Conservation (phyloP, 1,140 invertebrate species). For the Zelostemma sp. region DNA sequence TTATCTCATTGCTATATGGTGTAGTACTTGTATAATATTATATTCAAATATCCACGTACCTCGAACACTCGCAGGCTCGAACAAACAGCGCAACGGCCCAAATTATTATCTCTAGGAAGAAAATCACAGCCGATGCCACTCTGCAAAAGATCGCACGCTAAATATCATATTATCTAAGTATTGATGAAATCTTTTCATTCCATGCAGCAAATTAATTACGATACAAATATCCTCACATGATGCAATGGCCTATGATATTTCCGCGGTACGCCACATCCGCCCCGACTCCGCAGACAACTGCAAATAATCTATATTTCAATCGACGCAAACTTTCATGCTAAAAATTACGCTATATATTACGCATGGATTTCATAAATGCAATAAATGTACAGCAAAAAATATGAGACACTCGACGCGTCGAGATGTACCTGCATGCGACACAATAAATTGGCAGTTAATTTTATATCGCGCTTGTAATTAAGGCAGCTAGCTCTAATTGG, state of each 20-base stretch:
- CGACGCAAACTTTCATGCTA: no score
- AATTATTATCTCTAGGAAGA: no score
- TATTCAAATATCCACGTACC: no score
- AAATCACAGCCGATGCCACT: no score
- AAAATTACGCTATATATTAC: no score
- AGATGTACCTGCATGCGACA: background rate
- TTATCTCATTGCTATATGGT: no score
- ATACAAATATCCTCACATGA: constrained; percentile 67
- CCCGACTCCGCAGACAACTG: constrained; percentile 69
- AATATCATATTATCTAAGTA: background rate
- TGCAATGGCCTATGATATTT: constrained; percentile 66
- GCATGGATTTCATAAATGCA: no score
- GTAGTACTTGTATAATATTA: no score
- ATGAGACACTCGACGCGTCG: background rate
- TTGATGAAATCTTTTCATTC: constrained; percentile 37
- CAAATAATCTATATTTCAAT: no score
- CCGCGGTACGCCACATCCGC: constrained; percentile 66
- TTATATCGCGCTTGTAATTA: background rate
- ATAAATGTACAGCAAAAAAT: no score
- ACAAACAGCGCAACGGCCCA: no score
- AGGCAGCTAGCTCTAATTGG: background rate
- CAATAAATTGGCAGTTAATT: constrained; percentile 4
- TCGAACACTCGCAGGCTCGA: no score
- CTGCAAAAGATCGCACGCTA: background rate
- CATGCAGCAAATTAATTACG: constrained; percentile 53